Base-by-base conservation (phyloP, 23 tunicate genomes). In the Ciona savignyi region DNA sequence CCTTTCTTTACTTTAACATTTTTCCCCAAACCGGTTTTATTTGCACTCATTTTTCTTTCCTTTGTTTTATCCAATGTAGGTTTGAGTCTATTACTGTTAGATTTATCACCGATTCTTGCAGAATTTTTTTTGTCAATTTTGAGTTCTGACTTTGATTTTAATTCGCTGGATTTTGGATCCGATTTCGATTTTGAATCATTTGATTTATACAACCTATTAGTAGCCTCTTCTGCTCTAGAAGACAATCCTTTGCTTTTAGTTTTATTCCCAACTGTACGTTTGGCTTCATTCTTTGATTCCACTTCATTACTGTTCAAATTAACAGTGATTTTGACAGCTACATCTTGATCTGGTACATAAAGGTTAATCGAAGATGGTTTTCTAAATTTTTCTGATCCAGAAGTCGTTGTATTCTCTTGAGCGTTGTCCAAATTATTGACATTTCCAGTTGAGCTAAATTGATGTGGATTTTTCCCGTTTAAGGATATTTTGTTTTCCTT, bases 281-380 rank as follows among this genome's bases (percentile, higher is more conserved):
- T 78, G 27, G 35, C 64, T 83, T 2, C 71, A 42, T 11, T 81
- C 74, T 83, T 77, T 77, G 1, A 66, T 67, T 29, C 68, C 25
- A 67, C 51, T 62, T 69, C 29, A 26, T 29, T 30, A 27, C n/a
- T 65, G 29, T 62, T 26, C 22, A 78, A 60, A 29, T 72, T 77
- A 6, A 85, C 68, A 20, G 83, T 85, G 23, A 85, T 85, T 66
- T 66, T 71, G 2, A 85, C 75, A 49, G 90, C 90, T 21, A 34
- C 77, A 67, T 85, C 90, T 30, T 85, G 90, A 2, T 78, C 90
- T 29, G 90, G 71, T 29, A 85, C 90, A 72, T 65, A 65, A 65
- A 85, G 63, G 23, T 56, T 68, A 27, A 85, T 65, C 32, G 83
- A 78, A 1, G 31, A 66, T 25, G 83, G 83, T 49, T 30, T 70